These are phyloP conservation scores for Hyperoplus immaculatus DNA, from an alignment of 2,797 vertebrate species.

Conservation along the genomic window DNA sequence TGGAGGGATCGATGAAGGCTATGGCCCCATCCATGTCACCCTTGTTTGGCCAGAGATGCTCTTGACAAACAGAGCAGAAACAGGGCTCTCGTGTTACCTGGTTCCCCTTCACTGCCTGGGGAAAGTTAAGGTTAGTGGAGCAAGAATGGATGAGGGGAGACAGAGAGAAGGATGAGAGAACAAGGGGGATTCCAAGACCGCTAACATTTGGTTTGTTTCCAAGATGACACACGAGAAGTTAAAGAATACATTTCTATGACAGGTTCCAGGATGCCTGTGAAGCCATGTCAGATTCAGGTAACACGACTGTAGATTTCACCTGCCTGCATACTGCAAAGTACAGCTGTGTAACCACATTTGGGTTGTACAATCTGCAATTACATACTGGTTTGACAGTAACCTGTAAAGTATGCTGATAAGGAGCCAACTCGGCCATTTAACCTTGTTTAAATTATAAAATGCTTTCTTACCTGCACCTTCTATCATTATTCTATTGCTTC, in stretches of 20 bases:
- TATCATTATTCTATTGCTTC: background rate
- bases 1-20: slow-evolving; percentile 58
- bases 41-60: slow-evolving; percentile 58
- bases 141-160: slow-evolving; percentile 10
- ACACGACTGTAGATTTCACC: background rate
- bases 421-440: background rate
- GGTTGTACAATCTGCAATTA: background rate
- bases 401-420: background rate
- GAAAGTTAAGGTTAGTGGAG: slow-evolving; percentile 56
- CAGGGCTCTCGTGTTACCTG: slow-evolving; percentile 71
- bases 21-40: slow-evolving; percentile 52
- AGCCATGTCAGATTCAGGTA: slow-evolving; percentile 30
- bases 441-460: background rate
- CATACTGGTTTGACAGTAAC: background rate
- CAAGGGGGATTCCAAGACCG: slow-evolving; percentile 13
- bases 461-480: background rate
- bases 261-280: slow-evolving; percentile 1
- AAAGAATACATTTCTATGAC: slow-evolving; percentile 31
- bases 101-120: slow-evolving; percentile 38
- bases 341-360: background rate
- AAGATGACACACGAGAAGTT: slow-evolving; percentile 35
- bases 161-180: background rate
- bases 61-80: slow-evolving; percentile 60
- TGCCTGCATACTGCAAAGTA: background rate
- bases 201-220: slow-evolving; percentile 33